Base-by-base conservation (phyloP, 2,797 vertebrate genomes). In the Oophaga sylvatica region DNA sequence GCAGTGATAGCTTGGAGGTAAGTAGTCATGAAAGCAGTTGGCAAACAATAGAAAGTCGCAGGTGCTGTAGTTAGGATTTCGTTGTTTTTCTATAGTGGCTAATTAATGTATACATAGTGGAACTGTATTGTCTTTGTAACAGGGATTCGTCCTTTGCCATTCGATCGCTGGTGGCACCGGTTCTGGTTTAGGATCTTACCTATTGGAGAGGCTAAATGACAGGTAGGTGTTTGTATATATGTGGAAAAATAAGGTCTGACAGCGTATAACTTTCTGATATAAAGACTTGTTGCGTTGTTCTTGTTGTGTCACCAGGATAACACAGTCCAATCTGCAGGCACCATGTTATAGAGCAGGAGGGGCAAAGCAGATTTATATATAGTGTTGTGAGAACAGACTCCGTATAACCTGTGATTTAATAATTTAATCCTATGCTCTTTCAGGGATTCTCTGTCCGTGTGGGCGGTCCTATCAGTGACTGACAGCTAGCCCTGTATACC, bases 141-240 rank as follows among this genome's bases (percentile, higher is more conserved):
- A 99, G 98, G 98, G 98, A 3, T 99, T 99, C 87, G 98, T 99
- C 87, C 94, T 99, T 87, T 99, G 97, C 92, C 97, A 99, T 90
- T 99, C 98, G 84, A 99, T 99, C 0, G 98, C 98, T 3, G 97
- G 97, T 19, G 98, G 97, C 41, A 98, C 97, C 0, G 98, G 98
- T 76, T 98, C 97, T 0, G 98, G 97, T 48, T 93, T 99, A 90
- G 97, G 97, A 62, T 99, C 98, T 0, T 99, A 99, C 88, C 96
- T 99, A 26, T 93, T 99, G 92, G 97, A 99, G 92, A 96, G 96
- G 56, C 95, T 99, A 89, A 99, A 99, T 73, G 98, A 99, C 96
- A 97, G 98, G 98, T 99, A 90, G 88, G 91, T 48, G 26, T 17
- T 11, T 7, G 15, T 9, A 65, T 65, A n/a, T 10, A 26, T 67